Evolutionary conservation across 2,113 vertebrate species (phyloP), one percentile per base, ranked within the genome.

Genomic region (Phylloscopus trochilus): DNA sequence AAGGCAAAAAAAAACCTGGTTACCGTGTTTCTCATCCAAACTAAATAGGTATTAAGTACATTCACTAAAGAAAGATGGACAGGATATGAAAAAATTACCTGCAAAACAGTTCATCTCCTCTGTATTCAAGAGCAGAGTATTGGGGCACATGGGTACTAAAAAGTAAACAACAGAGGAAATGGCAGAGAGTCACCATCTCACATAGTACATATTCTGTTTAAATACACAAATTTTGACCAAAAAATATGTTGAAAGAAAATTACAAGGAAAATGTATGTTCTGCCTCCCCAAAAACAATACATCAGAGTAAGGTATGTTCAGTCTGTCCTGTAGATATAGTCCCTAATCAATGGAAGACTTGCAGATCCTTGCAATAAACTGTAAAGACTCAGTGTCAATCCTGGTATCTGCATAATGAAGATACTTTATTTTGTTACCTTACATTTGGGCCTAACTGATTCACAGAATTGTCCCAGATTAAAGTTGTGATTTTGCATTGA

Each of bases 31-130:
- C 19, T 70, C 24, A 53, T 58, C 8, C 19, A 69, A 44, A 31
- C 18, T 46, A 55, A 56, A 26, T 16, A 64, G 14, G 1, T 24
- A 37, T 37, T 27, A 77, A 44, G 4, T 12, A 44, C 6, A 31
- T 9, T 66, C 8, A 39, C 4, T 35, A 39, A 35, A 67, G 28
- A 73, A 44, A 56, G 24, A 39, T 11, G 2, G 10, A 62, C 8
- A 41, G 4, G 1, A 37, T 2, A 5, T 2, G 11, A 30, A 87
- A 58, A 59, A 51, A 26, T 6, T 5, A 3, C 6, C 14, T 13
- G 15, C 4, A 23, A 21, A 83, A 31, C 4, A 20, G 5, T 49
- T 69, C 23, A 22, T 81, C 5, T 46, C 9, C 19, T 31, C 13
- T n/a, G 2, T 47, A 11, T 60, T 87, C 21, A 62, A 74, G 8